Percentiles rank a stretch among this genome's conserved stretches.
phyloP scores from a whole-genome alignment of 1,140 invertebrate species.

The Scaptomyza graminum region DNA sequence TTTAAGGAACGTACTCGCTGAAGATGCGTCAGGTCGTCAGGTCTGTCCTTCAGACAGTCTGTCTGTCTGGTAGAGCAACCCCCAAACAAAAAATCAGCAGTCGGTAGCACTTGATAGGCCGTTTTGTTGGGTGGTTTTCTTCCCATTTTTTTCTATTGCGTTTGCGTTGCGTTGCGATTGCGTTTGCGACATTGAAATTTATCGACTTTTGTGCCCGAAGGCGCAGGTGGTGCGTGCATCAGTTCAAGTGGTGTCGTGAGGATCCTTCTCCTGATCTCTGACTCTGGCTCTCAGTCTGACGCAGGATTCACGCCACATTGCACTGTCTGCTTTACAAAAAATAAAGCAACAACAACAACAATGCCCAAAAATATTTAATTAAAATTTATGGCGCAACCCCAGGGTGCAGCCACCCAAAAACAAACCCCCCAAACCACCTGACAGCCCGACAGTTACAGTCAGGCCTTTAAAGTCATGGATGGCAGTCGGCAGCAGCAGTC shows the following conservation, averaged over 20 bases:
- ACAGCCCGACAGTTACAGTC: conserved; percentile 3
- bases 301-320: conserved; percentile 39
- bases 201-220: conserved; percentile 47
- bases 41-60: background rate
- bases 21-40: conserved; percentile 27
- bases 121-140: conserved; percentile 37
- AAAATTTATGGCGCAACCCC: conserved; percentile 78
- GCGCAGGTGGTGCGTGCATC: conserved; percentile 44
- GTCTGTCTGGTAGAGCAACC: conserved; percentile 25
- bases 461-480: too few relatives aligned
- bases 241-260: conserved; percentile 52
- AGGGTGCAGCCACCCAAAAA: conserved; percentile 47
- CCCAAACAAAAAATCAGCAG: background rate
- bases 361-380: conserved; percentile 76
- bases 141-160: conserved; percentile 17
- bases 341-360: conserved; percentile 16
- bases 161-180: conserved; percentile 60
- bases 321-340: conserved; percentile 38
- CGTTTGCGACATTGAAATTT: conserved; percentile 72
- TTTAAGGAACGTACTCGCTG: background rate
- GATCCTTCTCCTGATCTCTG: conserved; percentile 43
- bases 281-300: conserved; percentile 7
- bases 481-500: conserved; percentile 15
- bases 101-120: background rate
- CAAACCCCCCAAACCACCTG: conserved; percentile 21